Evolutionary conservation across 2,113 vertebrate genomes (phyloP), one percentile per base, ranked within the genome.

Genomic region (Dromiciops gliroides): DNA sequence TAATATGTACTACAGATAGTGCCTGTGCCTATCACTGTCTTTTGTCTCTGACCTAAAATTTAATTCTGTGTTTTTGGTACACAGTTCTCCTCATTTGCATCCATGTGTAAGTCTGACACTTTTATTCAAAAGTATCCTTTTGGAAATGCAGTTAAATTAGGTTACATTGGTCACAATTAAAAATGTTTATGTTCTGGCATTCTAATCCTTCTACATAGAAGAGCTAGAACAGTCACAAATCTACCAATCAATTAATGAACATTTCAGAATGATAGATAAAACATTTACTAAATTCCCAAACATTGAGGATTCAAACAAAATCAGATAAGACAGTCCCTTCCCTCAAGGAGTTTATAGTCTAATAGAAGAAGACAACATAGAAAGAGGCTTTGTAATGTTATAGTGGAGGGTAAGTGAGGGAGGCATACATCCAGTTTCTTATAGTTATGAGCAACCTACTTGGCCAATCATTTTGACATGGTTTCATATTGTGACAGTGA

Each of bases 1-100:
- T 31, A 89, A 94, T 52, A 28, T 95, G 91, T 1, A 7, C 94
- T 96, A 94, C 94, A 93, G 94, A 94, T 93, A 93, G 91, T 16
- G 5, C 37, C 10, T 53, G 9, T 53, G 44, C 37, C 51, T 92
- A n/a, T n/a, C 94, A 92, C n/a, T 50, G 26, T 95, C 19, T 95
- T 37, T 2, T 90, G 28, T 92, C 89, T 96, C 50, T 93, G 52
- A 56, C 89, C 19, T 89, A 89, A 92, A 51, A 48, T 8, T 56
- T 95, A 3, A 51, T 89, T 96, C n/a, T 23, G 7, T 52, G 28
- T 3, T 51, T 95, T 92, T 7, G 91, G 4, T 48, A 50, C 28
- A 23, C 3, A 49, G 0, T 92, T 95, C 23, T 89, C 56, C 37
- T 96, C 44, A 96, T 83, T 94, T 37, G 44, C 22, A 56, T 51